Conservation (phyloP, 2,113 vertebrate species). For the Etheostoma cragini region DNA sequence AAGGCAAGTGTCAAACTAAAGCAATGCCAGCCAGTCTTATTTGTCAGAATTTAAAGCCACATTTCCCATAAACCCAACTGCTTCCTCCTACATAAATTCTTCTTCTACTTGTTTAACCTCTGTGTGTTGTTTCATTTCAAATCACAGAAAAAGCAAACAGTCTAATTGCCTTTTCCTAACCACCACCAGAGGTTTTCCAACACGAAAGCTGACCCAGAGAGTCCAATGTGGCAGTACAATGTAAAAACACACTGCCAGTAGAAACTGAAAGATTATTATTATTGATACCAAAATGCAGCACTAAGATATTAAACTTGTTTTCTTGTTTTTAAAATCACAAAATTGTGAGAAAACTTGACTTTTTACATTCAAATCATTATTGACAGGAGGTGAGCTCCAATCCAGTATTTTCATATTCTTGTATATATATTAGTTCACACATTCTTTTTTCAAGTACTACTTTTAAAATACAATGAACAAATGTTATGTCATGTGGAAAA, state of each 20-base stretch:
- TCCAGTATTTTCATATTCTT: background rate
- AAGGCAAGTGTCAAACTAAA: background rate
- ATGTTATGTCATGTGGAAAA: background rate
- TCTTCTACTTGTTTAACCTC: background rate
- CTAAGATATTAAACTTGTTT: background rate
- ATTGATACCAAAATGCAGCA: background rate
- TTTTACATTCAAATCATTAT: background rate
- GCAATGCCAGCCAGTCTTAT: background rate
- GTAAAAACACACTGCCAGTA: background rate
- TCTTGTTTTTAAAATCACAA: background rate
- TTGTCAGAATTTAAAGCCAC: background rate
- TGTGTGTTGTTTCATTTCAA: background rate
- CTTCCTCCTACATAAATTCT: background rate
- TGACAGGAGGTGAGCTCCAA: background rate
- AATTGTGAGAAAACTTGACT: background rate
- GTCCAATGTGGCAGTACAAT: background rate
- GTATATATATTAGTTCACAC: too few species aligned
- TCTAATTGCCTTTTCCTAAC: background rate
- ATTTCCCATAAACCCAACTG: background rate
- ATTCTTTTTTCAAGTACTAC: background rate
- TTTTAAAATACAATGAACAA: conserved; percentile 7
- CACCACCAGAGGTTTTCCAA: conserved; percentile 1
- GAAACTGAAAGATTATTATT: background rate
- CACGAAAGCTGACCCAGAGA: background rate
- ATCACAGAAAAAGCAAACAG: background rate